Evolutionary conservation across 1,140 invertebrate genomes (phyloP), one percentile per base, ranked within the genome.

Genomic region (Drosophila takahashii): DNA sequence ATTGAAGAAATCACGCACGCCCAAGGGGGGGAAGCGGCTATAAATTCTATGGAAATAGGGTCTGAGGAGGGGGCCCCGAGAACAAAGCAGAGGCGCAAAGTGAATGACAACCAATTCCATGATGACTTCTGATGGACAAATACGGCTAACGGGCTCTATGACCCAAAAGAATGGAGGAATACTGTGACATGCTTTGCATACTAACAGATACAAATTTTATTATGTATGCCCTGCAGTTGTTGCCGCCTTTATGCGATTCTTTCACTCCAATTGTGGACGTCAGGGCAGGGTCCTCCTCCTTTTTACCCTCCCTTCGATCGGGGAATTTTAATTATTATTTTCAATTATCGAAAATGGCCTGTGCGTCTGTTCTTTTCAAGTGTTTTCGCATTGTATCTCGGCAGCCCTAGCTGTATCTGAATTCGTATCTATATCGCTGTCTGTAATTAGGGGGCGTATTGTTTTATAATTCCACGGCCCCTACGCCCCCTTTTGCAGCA

Each of bases 321-420:
- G 77, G 79, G 89, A 90, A 91, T 91, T 90, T 90, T 90, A 90
- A 91, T 90, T 91, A 89, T 91, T 89, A 74, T 90, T 90, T 90
- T 90, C 89, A 90, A 90, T 90, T 90, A 90, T 85, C 74, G 89
- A 90, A 90, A 87, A 90, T 86, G 81, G 86, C 34, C 78, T 79
- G 65, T 67, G 84, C 79, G 71, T 90, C 60, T 78, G 52, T 42
- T 59, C 62, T 51, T 60, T 75, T 86, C 83, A 87, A 86, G 83
- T 86, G 80, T 53, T 70, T 50, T 62, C 16, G 26, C 48, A 56
- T 76, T 69, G 64, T 70, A 54, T 67, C 73, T 67, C 73, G 77
- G 61, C 36, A 27, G 47, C 47, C 9, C 7, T 29, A n/a, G 37
- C 32, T 53, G 39, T 32, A 56, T 52, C 48, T 80, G 56, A 65